Conservation (phyloP, 2,888 invertebrate genomes). For the Vanessa cardui region DNA sequence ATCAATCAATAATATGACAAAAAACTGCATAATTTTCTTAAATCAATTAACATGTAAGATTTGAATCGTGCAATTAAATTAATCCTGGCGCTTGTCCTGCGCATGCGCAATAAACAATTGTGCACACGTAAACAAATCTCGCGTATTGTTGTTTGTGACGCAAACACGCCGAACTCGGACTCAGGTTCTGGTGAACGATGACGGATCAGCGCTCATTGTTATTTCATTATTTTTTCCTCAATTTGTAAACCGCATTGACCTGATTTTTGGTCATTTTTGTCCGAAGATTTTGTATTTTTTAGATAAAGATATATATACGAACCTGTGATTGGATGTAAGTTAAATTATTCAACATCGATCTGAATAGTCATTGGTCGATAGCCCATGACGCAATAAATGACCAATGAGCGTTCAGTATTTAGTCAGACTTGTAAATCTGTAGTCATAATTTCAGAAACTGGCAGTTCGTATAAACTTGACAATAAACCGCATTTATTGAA, state of each 20-base stretch:
- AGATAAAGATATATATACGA: too few species aligned
- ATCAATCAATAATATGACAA: neutral
- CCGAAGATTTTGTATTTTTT: too few species aligned
- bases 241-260: conserved; percentile 2
- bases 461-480: too few species aligned
- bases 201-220: conserved; percentile 37
- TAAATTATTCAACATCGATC: too few species aligned
- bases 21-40: neutral
- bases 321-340: too few species aligned
- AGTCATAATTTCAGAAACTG: too few species aligned
- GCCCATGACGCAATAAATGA: too few species aligned
- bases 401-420: too few species aligned
- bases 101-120: conserved; percentile 39
- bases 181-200: conserved; percentile 37
- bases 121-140: conserved; percentile 43
- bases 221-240: conserved; percentile 25
- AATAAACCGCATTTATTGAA: too few species aligned
- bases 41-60: conserved; percentile 14
- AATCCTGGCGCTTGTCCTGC: conserved; percentile 38
- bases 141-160: conserved; percentile 41
- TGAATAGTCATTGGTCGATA: too few species aligned
- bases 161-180: conserved; percentile 34
- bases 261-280: neutral
- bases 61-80: conserved; percentile 18
- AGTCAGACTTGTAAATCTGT: too few species aligned